Conservation (phyloP, 2,797 vertebrate genomes). For the Coracias cyanogaster region DNA sequence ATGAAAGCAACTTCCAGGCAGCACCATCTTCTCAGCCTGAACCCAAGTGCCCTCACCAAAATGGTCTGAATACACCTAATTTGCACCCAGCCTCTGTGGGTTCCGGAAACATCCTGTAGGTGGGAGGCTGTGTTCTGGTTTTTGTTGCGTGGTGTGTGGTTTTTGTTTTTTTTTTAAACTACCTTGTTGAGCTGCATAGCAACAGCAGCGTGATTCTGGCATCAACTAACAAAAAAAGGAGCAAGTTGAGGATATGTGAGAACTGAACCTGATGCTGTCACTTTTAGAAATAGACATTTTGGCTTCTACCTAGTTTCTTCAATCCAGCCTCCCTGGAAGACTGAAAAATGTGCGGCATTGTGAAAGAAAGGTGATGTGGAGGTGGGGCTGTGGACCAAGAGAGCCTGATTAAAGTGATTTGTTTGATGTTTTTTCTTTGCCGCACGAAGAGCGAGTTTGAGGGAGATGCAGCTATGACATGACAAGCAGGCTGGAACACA, state of each 20-base stretch:
- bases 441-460: background rate
- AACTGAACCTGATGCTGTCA: slow-evolving; percentile 1
- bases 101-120: slow-evolving; percentile 5
- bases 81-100: background rate
- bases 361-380: background rate
- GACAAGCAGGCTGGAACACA: background rate
- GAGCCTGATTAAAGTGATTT: background rate
- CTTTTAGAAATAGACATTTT: background rate
- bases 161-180: background rate
- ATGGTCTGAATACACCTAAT: background rate
- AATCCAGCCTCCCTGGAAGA: background rate
- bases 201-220: slow-evolving; percentile 15
- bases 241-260: background rate
- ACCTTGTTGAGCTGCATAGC: slow-evolving; percentile 51
- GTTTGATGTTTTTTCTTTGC: background rate
- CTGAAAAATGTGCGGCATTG: background rate
- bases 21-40: background rate
- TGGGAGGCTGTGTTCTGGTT: background rate
- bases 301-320: background rate
- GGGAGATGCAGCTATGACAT: background rate
- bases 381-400: background rate
- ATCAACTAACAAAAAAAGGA: background rate
- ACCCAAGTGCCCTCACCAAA: background rate
- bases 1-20: background rate
- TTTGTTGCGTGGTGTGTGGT: background rate